phyloP scores from a whole-genome alignment of 2,113 vertebrate species.

The Romanogobio albipinnatus region DNA sequence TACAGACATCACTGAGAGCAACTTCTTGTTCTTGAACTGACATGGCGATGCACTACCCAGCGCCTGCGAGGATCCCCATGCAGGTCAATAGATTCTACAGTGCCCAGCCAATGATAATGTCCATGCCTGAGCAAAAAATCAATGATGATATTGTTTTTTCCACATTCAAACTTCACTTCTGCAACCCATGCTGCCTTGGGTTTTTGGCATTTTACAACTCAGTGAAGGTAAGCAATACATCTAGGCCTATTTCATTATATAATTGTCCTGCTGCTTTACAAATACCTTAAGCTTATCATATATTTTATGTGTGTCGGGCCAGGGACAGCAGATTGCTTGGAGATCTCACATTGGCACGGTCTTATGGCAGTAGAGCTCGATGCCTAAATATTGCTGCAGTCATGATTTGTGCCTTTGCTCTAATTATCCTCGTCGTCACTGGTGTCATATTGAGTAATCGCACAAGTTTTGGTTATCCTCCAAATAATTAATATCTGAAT shows the following conservation, averaged over 20 bases:
- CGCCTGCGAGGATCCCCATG: neutral
- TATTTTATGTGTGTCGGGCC: neutral
- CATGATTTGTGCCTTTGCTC: neutral
- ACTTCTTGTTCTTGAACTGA: neutral
- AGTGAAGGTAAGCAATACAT: conserved; percentile 18
- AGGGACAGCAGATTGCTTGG: conserved; percentile 18
- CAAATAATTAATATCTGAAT: neutral
- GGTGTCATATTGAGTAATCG: neutral
- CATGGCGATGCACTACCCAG: neutral
- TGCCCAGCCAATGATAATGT: neutral
- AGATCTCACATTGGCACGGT: neutral
- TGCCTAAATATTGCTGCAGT: neutral
- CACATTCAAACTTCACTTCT: conserved; percentile 22
- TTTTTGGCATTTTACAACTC: conserved; percentile 26
- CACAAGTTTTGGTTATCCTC: neutral
- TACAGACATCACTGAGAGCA: neutral
- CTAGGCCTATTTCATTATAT: neutral
- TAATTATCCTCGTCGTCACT: neutral
- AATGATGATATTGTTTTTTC: conserved; percentile 26
- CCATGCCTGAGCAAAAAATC: conserved; percentile 14
- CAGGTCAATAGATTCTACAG: neutral
- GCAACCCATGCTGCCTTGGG: conserved; percentile 20
- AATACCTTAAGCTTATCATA: neutral
- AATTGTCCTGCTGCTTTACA: neutral
- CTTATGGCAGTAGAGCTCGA: neutral